Percentiles rank a stretch among this genome's conserved stretches.
Conservation (phyloP, 2,797 vertebrate species). For the Austrolebias charrua region DNA sequence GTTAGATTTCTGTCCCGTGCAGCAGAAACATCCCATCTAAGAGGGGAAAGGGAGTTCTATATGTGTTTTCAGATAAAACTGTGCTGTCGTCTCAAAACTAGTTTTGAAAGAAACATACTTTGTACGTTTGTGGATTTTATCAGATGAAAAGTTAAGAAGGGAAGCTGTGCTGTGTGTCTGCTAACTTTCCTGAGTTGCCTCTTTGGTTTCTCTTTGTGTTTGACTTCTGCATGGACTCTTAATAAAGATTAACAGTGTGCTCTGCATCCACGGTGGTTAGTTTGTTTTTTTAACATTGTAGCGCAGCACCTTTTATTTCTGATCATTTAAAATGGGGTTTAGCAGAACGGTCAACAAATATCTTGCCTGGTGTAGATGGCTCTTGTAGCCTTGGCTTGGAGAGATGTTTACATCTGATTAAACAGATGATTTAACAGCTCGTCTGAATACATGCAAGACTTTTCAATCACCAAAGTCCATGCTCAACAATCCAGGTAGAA, state of each 20-base stretch:
- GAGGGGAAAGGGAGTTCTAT: constrained; percentile 17
- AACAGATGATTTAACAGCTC: too few species aligned
- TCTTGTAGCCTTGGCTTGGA: too few species aligned
- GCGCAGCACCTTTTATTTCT: too few species aligned
- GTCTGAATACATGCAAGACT: too few species aligned
- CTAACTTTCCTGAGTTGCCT: constrained; percentile 69
- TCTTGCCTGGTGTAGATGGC: too few species aligned
- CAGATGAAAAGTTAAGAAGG: constrained; percentile 15
- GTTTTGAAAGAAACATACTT: neutral
- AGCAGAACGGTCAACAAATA: too few species aligned
- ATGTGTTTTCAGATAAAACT: constrained; percentile 6
- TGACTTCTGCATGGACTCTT: constrained; percentile 84
- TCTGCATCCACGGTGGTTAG: constrained; percentile 15
- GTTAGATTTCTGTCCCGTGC: constrained; percentile 40
- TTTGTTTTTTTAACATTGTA: too few species aligned
- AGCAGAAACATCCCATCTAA: constrained; percentile 23
- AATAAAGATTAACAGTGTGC: constrained; percentile 82
- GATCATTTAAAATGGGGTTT: too few species aligned
- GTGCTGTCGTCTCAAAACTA: constrained; percentile 8
- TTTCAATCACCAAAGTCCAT: too few species aligned
- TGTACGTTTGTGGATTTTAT: constrained; percentile 42
- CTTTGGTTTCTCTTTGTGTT: constrained; percentile 73
- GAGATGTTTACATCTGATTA: too few species aligned
- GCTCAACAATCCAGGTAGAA: too few species aligned
- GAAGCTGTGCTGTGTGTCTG: constrained; percentile 66